Percentiles rank a stretch among this genome's conserved stretches.
Conservation (phyloP, 2,113 vertebrate species). For the Apaloderma vittatum region DNA sequence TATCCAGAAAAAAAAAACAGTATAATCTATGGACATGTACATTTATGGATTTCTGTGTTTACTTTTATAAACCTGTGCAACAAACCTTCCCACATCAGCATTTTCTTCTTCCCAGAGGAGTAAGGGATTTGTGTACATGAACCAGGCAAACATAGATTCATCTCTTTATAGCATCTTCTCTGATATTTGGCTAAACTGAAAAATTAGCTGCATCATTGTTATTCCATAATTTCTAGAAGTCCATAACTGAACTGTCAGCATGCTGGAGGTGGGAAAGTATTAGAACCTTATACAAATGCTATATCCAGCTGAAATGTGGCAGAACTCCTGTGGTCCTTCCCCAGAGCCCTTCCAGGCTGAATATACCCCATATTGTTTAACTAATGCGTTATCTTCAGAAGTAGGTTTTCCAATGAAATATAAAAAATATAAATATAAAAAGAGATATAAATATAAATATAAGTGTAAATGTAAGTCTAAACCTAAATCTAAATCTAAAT, state of each 20-base stretch:
- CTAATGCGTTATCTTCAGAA: background rate
- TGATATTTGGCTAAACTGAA: background rate
- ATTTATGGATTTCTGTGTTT: background rate
- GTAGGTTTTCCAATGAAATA: background rate
- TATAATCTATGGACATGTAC: background rate
- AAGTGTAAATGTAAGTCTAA: too few species aligned
- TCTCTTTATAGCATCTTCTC: background rate
- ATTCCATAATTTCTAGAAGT: background rate
- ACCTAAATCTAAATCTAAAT: background rate
- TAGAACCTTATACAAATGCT: background rate
- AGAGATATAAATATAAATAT: too few species aligned
- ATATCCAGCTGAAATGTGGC: background rate
- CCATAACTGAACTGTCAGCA: background rate
- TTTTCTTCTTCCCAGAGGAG: background rate
- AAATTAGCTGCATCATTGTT: background rate
- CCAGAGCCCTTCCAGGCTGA: background rate
- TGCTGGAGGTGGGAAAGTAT: background rate
- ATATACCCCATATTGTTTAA: background rate
- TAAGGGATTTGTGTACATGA: background rate
- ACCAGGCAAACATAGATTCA: background rate
- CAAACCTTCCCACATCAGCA: background rate
- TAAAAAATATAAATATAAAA: background rate
- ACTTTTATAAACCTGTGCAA: background rate
- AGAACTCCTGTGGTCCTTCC: background rate
- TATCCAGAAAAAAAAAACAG: background rate